These are phyloP conservation scores for Dicrostonyx torquatus DNA, from an alignment of 2,797 vertebrate species.

Conservation along the genomic window DNA sequence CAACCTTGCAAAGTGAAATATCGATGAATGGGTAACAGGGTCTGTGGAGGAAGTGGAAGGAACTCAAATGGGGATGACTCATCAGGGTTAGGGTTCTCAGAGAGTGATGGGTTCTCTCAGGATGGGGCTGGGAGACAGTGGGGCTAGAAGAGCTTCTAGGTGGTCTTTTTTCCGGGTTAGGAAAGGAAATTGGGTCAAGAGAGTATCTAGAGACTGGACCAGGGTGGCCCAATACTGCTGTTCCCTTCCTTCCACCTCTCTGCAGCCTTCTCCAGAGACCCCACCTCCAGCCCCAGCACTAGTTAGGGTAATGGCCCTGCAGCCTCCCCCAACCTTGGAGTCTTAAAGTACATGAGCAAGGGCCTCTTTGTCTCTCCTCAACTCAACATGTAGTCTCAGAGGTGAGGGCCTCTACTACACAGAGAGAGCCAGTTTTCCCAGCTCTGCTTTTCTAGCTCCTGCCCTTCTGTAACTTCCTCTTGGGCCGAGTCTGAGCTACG, in stretches of 20 bases:
- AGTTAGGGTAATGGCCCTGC: background rate
- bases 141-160: rapidly evolving
- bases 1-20: slow-evolving; percentile 65
- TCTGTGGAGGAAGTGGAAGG: background rate
- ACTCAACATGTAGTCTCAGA: background rate
- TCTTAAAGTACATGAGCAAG: background rate
- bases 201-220: background rate
- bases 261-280: background rate
- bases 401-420: rapidly evolving
- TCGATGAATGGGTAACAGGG: background rate
- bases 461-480: background rate
- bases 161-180: background rate
- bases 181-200: background rate
- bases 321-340: background rate
- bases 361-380: background rate
- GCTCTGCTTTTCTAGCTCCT: background rate
- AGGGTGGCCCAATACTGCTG: background rate
- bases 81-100: background rate
- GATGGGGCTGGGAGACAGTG: background rate
- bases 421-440: background rate
- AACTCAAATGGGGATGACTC: background rate
- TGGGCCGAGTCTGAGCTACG: background rate
- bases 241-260: background rate
- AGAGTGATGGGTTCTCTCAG: background rate
- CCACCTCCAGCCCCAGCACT: background rate